phyloP scores from a whole-genome alignment of 1,140 invertebrate genomes.

The Drosophila tropicalis region DNA sequence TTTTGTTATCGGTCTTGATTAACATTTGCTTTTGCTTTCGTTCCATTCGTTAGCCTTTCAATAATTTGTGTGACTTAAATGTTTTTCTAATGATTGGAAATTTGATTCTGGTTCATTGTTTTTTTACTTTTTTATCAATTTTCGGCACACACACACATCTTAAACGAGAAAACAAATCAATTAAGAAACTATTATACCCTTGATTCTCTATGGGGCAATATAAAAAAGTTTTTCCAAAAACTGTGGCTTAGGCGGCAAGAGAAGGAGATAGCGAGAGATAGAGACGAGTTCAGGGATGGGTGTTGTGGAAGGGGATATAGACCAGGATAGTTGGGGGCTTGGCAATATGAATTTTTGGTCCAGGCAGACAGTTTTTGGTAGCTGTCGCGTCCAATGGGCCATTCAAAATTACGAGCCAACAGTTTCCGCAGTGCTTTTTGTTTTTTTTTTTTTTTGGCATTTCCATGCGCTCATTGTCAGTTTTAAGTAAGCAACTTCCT shows the following conservation, averaged over 20 bases:
- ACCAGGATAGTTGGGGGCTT: background rate
- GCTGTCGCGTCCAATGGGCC: conserved; percentile 74
- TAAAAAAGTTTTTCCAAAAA: conserved; percentile 46
- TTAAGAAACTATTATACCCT: background rate
- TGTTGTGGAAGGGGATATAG: background rate
- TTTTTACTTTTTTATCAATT: too few relatives aligned
- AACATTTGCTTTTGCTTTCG: too few relatives aligned
- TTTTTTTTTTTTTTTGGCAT: conserved; percentile 79
- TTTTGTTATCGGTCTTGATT: too few relatives aligned
- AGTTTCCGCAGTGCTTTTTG: conserved; percentile 78
- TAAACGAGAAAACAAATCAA: background rate
- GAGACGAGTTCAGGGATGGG: too few relatives aligned
- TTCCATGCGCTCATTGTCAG: conserved; percentile 81
- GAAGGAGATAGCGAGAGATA: background rate
- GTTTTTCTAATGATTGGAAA: too few relatives aligned
- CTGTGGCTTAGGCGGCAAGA: conserved; percentile 19
- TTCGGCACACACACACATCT: background rate
- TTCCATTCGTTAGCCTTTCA: too few relatives aligned
- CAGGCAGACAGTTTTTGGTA: conserved; percentile 15
- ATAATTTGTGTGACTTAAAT: too few relatives aligned
- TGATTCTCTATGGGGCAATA: conserved; percentile 8
- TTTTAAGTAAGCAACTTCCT: conserved; percentile 77
- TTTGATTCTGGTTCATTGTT: too few relatives aligned
- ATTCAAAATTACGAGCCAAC: conserved; percentile 81
- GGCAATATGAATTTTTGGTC: background rate